phyloP scores from a whole-genome alignment of 2,888 invertebrate genomes.

The Lasioglossum leucozonium region DNA sequence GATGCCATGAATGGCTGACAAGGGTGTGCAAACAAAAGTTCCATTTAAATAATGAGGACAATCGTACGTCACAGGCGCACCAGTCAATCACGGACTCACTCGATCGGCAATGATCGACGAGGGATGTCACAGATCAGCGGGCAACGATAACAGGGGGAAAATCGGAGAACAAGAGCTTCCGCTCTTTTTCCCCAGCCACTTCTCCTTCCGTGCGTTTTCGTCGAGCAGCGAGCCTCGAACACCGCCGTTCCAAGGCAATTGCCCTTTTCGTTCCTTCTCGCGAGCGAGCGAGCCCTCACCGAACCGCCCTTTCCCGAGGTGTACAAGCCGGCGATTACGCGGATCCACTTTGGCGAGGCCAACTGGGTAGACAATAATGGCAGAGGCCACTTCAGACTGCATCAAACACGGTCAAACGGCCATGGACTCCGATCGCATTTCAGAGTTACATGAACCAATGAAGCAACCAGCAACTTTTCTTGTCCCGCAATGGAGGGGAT shows the following conservation, averaged over 20 bases:
- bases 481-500: too few species aligned
- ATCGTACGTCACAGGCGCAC: neutral
- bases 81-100: neutral
- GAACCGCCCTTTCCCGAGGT: slow-evolving; percentile 41
- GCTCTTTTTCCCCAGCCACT: slow-evolving; percentile 26
- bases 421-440: neutral
- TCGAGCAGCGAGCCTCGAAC: slow-evolving; percentile 60
- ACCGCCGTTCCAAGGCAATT: slow-evolving; percentile 61
- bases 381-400: neutral
- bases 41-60: slow-evolving; percentile 7
- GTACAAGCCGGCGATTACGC: slow-evolving; percentile 42
- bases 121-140: neutral
- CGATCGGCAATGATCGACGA: slow-evolving; percentile 14
- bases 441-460: too few species aligned
- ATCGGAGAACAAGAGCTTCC: slow-evolving; percentile 45
- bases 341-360: slow-evolving; percentile 46
- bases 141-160: neutral
- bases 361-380: neutral
- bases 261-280: slow-evolving; percentile 53
- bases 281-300: slow-evolving; percentile 22
- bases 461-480: too few species aligned
- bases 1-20: neutral
- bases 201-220: slow-evolving; percentile 50
- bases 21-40: neutral
- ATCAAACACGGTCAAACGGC: neutral